phyloP scores from a whole-genome alignment of 2,888 invertebrate species.

The Oscheius sp. region DNA sequence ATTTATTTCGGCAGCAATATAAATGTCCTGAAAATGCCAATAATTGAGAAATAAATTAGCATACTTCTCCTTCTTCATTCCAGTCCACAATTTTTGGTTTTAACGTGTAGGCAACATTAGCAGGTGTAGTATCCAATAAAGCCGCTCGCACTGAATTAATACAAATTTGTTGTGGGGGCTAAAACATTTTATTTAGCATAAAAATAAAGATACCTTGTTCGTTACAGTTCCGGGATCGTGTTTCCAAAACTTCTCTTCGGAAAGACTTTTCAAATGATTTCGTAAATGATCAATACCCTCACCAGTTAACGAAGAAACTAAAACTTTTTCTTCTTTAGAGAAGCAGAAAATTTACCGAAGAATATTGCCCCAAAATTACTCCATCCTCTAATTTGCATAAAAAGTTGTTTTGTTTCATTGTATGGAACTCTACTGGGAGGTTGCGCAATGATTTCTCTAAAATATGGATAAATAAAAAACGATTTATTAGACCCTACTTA shows the following conservation, averaged over 20 bases:
- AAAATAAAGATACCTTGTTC: slow-evolving; percentile 42
- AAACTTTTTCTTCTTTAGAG: not conserved
- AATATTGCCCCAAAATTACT: slow-evolving; percentile 88
- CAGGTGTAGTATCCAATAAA: slow-evolving; percentile 84
- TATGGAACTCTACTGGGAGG: slow-evolving; percentile 65
- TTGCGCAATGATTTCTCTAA: slow-evolving; percentile 58
- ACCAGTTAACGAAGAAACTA: slow-evolving; percentile 59
- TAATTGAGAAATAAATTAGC: not conserved
- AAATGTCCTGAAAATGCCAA: slow-evolving; percentile 44
- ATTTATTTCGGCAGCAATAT: slow-evolving; percentile 62
- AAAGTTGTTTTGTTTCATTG: slow-evolving; percentile 61
- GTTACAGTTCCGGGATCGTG: slow-evolving; percentile 49
- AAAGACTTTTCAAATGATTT: slow-evolving; percentile 52
- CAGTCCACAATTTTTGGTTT: slow-evolving; percentile 73
- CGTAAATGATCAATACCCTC: slow-evolving; percentile 69
- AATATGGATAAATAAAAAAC: not conserved
- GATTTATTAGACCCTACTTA: slow-evolving; percentile 43
- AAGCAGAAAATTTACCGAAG: slow-evolving; percentile 76
- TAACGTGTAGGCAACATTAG: slow-evolving; percentile 82
- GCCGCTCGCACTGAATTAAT: slow-evolving; percentile 84
- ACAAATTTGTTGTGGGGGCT: slow-evolving; percentile 60
- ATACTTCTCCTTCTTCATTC: slow-evolving; percentile 56
- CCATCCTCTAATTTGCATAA: slow-evolving; percentile 78
- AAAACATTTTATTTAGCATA: not conserved
- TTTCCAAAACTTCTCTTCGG: slow-evolving; percentile 59